Conservation (phyloP, 2,888 invertebrate species). For the Caenorhabditis angaria region DNA sequence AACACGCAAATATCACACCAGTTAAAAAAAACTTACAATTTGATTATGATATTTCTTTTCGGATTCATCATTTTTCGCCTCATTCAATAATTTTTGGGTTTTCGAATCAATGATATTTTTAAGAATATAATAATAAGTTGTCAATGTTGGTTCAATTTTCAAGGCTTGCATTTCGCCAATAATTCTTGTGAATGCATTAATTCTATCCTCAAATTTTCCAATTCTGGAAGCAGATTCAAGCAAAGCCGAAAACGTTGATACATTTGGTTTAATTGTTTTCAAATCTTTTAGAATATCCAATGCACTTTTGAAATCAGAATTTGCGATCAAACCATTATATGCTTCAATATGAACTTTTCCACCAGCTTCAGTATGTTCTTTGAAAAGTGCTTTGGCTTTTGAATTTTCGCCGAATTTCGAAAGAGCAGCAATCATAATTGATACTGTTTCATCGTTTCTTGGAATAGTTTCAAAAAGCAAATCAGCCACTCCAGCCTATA, state of each 20-base stretch:
- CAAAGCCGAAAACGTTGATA: constrained; percentile 40
- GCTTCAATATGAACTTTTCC: constrained; percentile 46
- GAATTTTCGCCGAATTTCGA: constrained; percentile 50
- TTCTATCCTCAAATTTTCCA: constrained; percentile 21
- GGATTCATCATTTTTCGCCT: constrained; percentile 9
- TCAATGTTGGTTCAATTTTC: constrained; percentile 46
- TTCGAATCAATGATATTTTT: constrained; percentile 29
- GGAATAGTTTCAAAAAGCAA: constrained; percentile 63
- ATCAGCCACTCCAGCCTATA: constrained; percentile 50
- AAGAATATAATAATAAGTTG: constrained; percentile 42
- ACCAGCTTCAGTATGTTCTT: constrained; percentile 16
- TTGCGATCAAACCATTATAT: constrained; percentile 45
- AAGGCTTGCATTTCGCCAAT: constrained; percentile 55
- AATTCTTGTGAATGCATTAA: constrained; percentile 29
- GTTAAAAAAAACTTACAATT: constrained; percentile 12
- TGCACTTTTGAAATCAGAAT: constrained; percentile 19
- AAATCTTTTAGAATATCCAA: constrained; percentile 30
- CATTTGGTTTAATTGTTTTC: constrained; percentile 24
- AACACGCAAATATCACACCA: not conserved
- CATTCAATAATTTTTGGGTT: constrained; percentile 3
- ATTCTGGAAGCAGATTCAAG: constrained; percentile 29
- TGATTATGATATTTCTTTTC: constrained; percentile 17
- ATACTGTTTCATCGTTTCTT: constrained; percentile 53
- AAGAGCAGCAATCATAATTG: constrained; percentile 61
- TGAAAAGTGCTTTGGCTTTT: constrained; percentile 43